phyloP scores from a whole-genome alignment of 2,888 invertebrate species.

The Tinea semifulvella region DNA sequence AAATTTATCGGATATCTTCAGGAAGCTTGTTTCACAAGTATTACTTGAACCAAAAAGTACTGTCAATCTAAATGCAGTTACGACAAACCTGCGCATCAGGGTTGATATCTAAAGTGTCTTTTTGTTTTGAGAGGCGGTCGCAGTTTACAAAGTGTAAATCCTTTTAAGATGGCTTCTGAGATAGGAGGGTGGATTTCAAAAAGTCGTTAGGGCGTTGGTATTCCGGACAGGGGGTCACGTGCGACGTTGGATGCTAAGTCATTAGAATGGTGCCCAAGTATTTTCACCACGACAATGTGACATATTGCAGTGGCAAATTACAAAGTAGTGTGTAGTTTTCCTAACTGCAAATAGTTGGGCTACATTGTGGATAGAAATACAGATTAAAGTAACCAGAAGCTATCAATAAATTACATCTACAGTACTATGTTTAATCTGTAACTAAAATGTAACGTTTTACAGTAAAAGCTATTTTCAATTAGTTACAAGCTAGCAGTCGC shows the following conservation, averaged over 20 bases:
- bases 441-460: too few relatives aligned
- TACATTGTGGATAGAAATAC: too few relatives aligned
- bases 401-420: too few relatives aligned
- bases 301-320: conserved; percentile 11
- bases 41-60: too few relatives aligned
- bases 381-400: too few relatives aligned
- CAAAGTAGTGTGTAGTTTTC: background rate
- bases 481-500: too few relatives aligned
- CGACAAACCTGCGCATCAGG: conserved; percentile 3
- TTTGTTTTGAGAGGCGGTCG: conserved; percentile 12
- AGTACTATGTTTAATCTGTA: too few relatives aligned
- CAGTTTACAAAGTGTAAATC: conserved; percentile 57
- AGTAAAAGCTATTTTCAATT: too few relatives aligned
- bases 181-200: conserved; percentile 53
- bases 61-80: conserved; percentile 7
- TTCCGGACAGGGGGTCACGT: conserved; percentile 58
- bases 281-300: conserved; percentile 9
- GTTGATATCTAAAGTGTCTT: conserved; percentile 13
- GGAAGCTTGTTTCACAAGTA: too few relatives aligned
- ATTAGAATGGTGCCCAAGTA: conserved; percentile 13
- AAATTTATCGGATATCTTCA: too few relatives aligned
- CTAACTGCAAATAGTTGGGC: background rate
- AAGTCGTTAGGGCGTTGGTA: conserved; percentile 60
- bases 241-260: conserved; percentile 21
- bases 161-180: conserved; percentile 49